Percentiles rank a stretch among this genome's conserved stretches.
Conservation (phyloP, 1,140 invertebrate genomes). For the Calephelis virginiensis region DNA sequence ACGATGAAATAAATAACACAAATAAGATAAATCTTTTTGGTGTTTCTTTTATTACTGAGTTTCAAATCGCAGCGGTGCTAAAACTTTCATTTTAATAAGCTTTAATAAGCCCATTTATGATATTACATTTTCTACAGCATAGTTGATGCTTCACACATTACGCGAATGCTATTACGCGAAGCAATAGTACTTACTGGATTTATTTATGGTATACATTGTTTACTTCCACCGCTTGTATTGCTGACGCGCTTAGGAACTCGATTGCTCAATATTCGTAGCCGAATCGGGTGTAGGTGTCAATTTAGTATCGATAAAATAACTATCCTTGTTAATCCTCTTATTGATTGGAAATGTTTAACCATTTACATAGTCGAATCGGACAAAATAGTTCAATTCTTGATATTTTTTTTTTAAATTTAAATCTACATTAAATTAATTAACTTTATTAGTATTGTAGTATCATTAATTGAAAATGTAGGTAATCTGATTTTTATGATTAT, state of each 20-base stretch:
- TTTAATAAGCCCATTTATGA: not conserved
- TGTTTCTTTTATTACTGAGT: too few species aligned
- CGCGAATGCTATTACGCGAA: slow-evolving; percentile 42
- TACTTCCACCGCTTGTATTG: slow-evolving; percentile 6
- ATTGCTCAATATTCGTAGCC: slow-evolving; percentile 57
- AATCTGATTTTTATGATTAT: not conserved
- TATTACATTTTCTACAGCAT: not conserved
- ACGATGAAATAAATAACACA: too few species aligned
- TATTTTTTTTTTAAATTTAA: not conserved
- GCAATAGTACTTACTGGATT: slow-evolving; percentile 39
- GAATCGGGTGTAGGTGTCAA: slow-evolving; percentile 15
- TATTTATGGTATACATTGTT: slow-evolving; percentile 27
- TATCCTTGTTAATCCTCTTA: slow-evolving; percentile 15
- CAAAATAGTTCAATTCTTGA: not conserved
- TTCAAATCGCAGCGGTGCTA: too few species aligned
- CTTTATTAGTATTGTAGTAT: not conserved
- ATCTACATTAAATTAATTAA: too few species aligned
- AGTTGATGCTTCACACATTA: slow-evolving; percentile 23
- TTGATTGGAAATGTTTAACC: not conserved
- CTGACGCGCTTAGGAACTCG: slow-evolving; percentile 17
- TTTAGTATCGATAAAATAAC: slow-evolving; percentile 15
- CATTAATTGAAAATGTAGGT: not conserved
- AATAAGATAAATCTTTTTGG: too few species aligned
- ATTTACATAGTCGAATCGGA: not conserved
- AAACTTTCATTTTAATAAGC: not conserved